Base-by-base conservation (phyloP, 2,797 vertebrate genomes). In the Leuciscus waleckii region DNA sequence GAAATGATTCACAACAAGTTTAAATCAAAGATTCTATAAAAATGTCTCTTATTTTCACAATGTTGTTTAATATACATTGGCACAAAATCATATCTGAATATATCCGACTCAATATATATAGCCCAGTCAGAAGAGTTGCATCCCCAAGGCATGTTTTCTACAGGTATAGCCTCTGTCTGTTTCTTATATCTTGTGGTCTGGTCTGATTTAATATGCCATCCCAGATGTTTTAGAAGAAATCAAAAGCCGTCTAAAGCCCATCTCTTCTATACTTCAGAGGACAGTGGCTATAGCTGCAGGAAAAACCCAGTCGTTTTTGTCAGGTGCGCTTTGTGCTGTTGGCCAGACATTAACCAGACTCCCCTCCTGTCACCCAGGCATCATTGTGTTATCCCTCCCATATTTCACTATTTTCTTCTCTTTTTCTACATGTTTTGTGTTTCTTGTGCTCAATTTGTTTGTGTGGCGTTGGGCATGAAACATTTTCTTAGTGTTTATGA, bases 271-370 rank as follows among this genome's bases (percentile, higher is more conserved):
- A 56, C 79, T 89, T 71, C 88, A 89, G 87, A 61, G 70, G 87
- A 88, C 88, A 87, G 85, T 82, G 67, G 82, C 87, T 89, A 71
- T 86, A 76, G 86, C 82, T 89, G 87, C 87, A 70, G 87, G 65
- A 83, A 83, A 88, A 82, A 86, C 85, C 29, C 75, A 89, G 68
- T 76, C 51, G 1, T 83, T 89, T 76, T 81, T 89, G 69, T 83
- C 88, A 88, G 88, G 81, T 89, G 88, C 35, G 51, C 54, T 73
- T 39, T 54, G n/a, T 26, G 67, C 37, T 29, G 56, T 63, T 7
- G 58, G 56, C 26, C 58, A 65, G 58, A 79, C 77, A 7, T 79
- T 46, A 46, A 65, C 39, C 26, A 21, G 39, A 32, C 7, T 3
- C 37, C 58, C 56, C 23, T 43, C 9, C 56, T n/a, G 26, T 79